Base-by-base conservation (phyloP, 2,888 invertebrate species). In the Celastrina argiolus region DNA sequence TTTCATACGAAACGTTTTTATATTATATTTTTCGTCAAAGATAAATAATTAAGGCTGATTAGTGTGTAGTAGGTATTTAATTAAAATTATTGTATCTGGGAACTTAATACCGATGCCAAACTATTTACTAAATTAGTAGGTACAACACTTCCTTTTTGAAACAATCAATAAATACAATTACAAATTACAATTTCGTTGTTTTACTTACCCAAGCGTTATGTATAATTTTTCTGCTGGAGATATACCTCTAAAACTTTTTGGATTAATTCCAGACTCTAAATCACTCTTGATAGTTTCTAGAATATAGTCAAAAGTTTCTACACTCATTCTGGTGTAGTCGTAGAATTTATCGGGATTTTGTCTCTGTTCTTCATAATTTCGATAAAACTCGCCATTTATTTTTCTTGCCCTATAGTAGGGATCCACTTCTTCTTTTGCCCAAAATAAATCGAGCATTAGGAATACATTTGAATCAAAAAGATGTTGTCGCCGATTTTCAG, bases 251-350 rank as follows among this genome's bases (percentile, higher is more conserved):
- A n/a, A 41, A 22, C 39, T 14, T 59, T 58, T 22, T 36, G 56
- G 26, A 28, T 36, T 68, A 34, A 16, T n/a, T 26, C n/a, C n/a
- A n/a, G 59, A 34, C 10, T 59, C 59, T 12, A 59, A 34, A 16
- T 59, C 18, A 3, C 8, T 26, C 66, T 66, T 70, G 66, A 70
- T 69, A 68, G 65, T 64, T 67, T 73, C 64, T 14, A 72, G 69
- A 69, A 72, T 69, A 70, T 71, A 72, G 64, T 72, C 73, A 69
- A 73, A 70, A 64, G 70, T 71, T 68, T 71, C 69, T 58, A 70
- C 63, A 71, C 72, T 69, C 72, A 72, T 72, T 70, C 71, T 72
- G 63, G 72, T 72, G 70, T 71, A 72, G 63, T 70, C 68, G 69
- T 73, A 70, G 67, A 72, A 71, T 69, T 70, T 71, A 18, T 69